Percentiles rank a stretch among this genome's conserved stretches.
phyloP scores from a whole-genome alignment of 2,888 invertebrate species.

The Macaria liturata region DNA sequence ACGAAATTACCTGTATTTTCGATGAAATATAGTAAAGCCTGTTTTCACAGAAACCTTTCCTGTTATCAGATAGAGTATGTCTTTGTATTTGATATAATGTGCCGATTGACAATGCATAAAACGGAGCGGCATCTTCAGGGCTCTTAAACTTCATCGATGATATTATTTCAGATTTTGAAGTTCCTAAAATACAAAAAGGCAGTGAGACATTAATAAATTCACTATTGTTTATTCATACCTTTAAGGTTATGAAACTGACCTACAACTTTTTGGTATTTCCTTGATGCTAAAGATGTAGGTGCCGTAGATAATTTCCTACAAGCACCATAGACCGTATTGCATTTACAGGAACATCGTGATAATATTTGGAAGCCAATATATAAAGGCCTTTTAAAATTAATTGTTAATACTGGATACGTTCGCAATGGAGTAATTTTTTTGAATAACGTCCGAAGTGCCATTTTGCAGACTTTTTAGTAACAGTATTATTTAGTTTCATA shows the following conservation, averaged over 20 bases:
- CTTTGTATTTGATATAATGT: conserved; percentile 59
- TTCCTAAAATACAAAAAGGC: no score
- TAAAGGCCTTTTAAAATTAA: no score
- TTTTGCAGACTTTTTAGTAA: neutral
- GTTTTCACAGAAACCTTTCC: conserved; percentile 67
- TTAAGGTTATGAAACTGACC: conserved; percentile 20
- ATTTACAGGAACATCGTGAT: neutral
- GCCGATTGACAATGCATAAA: conserved; percentile 68
- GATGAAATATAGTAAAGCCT: conserved; percentile 84
- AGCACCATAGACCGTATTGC: neutral
- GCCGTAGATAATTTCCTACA: conserved; percentile 10
- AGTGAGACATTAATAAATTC: no score
- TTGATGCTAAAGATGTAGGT: neutral
- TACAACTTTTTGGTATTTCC: conserved; percentile 12
- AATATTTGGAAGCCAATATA: neutral
- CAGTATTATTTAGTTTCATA: no score
- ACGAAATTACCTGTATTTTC: conserved; percentile 59
- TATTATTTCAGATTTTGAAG: conserved; percentile 63
- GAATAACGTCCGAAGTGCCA: neutral
- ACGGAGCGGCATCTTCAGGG: conserved; percentile 79
- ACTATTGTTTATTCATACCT: no score
- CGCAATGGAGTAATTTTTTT: neutral
- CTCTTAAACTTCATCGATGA: conserved; percentile 65
- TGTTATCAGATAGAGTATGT: conserved; percentile 64
- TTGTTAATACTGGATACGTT: no score